Conservation (phyloP, 2,113 vertebrate genomes). For the Heliornis fulica region DNA sequence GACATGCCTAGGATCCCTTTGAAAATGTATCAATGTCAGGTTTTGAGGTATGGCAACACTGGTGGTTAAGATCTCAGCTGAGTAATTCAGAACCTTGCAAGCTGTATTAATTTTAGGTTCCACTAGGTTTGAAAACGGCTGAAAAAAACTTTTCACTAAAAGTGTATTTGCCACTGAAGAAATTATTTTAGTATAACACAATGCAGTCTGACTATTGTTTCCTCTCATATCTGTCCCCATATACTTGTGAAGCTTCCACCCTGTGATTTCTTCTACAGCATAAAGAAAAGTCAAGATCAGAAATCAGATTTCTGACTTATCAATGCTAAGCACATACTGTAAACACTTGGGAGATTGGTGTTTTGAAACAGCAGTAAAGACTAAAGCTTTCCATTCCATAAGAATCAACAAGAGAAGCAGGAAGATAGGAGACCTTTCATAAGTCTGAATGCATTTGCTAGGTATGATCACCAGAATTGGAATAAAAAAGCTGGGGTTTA, state of each 20-base stretch:
- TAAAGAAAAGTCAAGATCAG: slow-evolving; percentile 14
- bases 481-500: neutral
- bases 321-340: neutral
- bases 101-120: neutral
- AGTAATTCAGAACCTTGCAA: neutral
- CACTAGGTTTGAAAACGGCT: neutral
- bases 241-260: neutral
- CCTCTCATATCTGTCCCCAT: neutral
- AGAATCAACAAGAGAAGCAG: neutral
- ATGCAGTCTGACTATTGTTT: neutral
- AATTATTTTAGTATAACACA: neutral
- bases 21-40: fast-evolving
- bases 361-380: neutral
- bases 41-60: neutral
- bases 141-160: neutral
- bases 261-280: neutral
- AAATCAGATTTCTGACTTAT: slow-evolving; percentile 1
- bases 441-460: neutral
- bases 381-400: neutral
- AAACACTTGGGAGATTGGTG: neutral
- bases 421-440: neutral
- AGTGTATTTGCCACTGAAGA: neutral
- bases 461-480: neutral
- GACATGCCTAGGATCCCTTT: neutral
- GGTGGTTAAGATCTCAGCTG: neutral